These are phyloP conservation scores for Alligator sinensis DNA, from an alignment of 2,113 vertebrate genomes.

Conservation along the genomic window DNA sequence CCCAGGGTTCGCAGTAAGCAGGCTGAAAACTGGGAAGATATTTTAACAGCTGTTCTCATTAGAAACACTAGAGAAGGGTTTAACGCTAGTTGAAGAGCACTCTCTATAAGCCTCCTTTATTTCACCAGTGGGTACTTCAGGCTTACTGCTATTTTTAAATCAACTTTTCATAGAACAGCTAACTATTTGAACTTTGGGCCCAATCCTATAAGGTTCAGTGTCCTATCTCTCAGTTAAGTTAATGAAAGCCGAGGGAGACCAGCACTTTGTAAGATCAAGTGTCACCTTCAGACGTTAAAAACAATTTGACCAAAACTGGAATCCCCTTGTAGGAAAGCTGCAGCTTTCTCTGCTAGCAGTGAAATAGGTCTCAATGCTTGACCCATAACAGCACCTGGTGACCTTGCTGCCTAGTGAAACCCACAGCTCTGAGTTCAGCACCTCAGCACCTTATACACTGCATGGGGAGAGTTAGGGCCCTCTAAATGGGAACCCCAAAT, in stretches of 20 bases:
- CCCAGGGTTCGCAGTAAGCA: background rate
- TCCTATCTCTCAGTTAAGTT: background rate
- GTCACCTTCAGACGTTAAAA: background rate
- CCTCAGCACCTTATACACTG: too few species aligned
- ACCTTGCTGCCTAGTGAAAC: too few species aligned
- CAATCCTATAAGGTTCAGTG: background rate
- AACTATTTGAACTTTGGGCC: background rate
- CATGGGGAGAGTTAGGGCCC: too few species aligned
- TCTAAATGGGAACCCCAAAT: too few species aligned
- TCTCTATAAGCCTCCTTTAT: background rate
- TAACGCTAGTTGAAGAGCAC: background rate
- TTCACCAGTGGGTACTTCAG: background rate
- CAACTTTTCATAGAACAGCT: background rate
- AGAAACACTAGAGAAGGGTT: background rate
- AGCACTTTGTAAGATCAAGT: background rate
- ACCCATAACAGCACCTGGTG: too few species aligned
- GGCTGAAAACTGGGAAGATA: background rate
- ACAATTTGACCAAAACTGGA: background rate
- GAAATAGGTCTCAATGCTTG: background rate
- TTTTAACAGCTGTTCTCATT: background rate
- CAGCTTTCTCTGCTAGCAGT: background rate
- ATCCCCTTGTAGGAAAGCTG: background rate
- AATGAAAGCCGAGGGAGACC: background rate
- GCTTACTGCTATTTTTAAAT: background rate
- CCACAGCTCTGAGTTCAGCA: too few species aligned